Evolutionary conservation across 2,113 vertebrate species (phyloP), one percentile per base, ranked within the genome.

Genomic region (Sus scrofa): DNA sequence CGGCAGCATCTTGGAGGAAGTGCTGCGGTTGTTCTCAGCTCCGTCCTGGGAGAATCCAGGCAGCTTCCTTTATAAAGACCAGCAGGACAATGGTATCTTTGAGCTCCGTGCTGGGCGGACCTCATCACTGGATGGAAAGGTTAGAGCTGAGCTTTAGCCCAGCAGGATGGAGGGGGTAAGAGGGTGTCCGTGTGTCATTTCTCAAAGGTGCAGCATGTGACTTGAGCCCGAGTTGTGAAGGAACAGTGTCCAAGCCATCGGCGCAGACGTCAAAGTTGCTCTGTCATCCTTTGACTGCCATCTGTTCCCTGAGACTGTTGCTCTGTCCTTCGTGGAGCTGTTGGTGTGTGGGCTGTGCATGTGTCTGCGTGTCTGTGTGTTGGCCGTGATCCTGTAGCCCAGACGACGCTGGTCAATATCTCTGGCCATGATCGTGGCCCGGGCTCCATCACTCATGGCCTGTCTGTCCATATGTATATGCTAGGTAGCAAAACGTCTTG

Each of bases 1-100:
- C 54, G 86, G 56, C 58, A 96, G 65, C 86, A 86, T 95, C 65
- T 86, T 95, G 27, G 50, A 89, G 26, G 85, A 24, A 82, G 37
- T 12, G 79, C 32, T 74, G 32, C 3, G n/a, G 37, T 68, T 12
- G 19, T 32, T 86, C 12, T 44, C 58, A 70, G 26, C 27, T 39
- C 27, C 26, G n/a, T 54, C 50, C 37, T 62, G 15, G 37, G 22
- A 11, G 56, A 86, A 86, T 13, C 2, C 11, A 2, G 32, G 7
- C 7, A 20, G 30, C 3, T 19, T 24, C 50, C 56, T 81, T 86
- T 81, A 94, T 19, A 86, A 50, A 44, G 3, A 73, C 2, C 9
- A 39, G 22, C 4, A 58, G 24, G 81, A 91, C 24, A 82, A 73
- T 34, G 82, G 7, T 1, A 9, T 6, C 15, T 68, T 62, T 91